Conservation (phyloP, 2,797 vertebrate genomes). For the Lycodopsis pacificus region DNA sequence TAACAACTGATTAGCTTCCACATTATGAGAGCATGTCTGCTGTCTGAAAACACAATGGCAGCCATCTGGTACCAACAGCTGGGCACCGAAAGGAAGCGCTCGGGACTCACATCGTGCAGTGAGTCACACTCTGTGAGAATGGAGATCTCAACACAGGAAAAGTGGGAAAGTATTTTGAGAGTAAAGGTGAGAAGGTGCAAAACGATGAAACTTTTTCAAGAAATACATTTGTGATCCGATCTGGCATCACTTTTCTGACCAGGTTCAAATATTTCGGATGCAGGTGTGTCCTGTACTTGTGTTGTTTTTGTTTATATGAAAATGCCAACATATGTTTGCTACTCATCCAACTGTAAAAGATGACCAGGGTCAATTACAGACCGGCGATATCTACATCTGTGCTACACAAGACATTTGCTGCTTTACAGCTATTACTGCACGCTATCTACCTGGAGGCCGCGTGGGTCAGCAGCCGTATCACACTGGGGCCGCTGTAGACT, state of each 20-base stretch:
- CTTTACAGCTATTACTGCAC: slow-evolving; percentile 18
- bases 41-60: slow-evolving; percentile 48
- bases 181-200: background rate
- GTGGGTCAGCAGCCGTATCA: slow-evolving; percentile 43
- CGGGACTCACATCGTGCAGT: background rate
- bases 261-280: slow-evolving; percentile 1
- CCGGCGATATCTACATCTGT: slow-evolving; percentile 73
- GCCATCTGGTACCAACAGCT: slow-evolving; percentile 49
- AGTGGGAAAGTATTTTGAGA: slow-evolving; percentile 2
- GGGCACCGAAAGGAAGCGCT: background rate
- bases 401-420: slow-evolving; percentile 57
- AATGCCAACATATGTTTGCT: slow-evolving; percentile 24
- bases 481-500: slow-evolving; percentile 62
- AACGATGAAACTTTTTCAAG: background rate
- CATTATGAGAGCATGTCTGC: slow-evolving; percentile 83
- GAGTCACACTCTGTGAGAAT: background rate
- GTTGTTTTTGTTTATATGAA: slow-evolving; percentile 1
- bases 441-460: slow-evolving; percentile 59
- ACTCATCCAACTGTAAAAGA: slow-evolving; percentile 47
- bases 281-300: background rate
- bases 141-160: background rate
- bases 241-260: background rate
- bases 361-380: slow-evolving; percentile 41
- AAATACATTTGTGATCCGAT: background rate
- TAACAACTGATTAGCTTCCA: slow-evolving; percentile 91